These are phyloP conservation scores for Passer montanus DNA, from an alignment of 2,113 vertebrate genomes.

Conservation along the genomic window DNA sequence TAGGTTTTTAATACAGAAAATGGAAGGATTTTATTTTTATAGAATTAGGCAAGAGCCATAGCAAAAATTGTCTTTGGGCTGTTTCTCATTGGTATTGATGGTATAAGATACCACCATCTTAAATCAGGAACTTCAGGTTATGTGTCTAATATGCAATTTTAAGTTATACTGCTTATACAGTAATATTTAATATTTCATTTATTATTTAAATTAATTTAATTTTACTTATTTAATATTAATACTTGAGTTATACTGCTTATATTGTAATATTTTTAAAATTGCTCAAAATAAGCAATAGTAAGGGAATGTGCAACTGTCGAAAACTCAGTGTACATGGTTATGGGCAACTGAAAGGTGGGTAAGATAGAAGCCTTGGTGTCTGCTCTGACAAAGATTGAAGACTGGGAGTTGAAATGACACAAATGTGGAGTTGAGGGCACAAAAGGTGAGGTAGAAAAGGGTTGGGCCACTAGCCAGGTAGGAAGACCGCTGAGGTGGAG, in stretches of 20 bases:
- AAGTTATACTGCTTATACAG: too few relatives aligned
- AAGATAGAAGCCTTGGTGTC: neutral
- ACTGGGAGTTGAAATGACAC: neutral
- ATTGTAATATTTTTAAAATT: neutral
- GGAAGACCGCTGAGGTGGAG: neutral
- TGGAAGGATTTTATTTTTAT: neutral
- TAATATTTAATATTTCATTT: too few relatives aligned
- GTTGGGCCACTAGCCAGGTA: neutral
- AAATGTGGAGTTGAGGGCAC: neutral
- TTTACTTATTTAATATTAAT: too few relatives aligned
- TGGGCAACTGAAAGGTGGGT: neutral
- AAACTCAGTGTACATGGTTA: rapidly evolving
- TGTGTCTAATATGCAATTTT: neutral
- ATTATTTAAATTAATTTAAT: too few relatives aligned
- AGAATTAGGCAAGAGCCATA: neutral
- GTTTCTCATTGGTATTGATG: neutral
- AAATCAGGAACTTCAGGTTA: neutral
- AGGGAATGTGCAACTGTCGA: neutral
- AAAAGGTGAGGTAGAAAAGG: neutral
- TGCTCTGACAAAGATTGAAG: rapidly evolving
- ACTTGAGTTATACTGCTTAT: neutral
- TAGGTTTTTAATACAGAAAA: neutral
- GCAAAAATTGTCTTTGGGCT: neutral
- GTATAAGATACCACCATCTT: neutral
- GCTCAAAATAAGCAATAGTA: neutral